Evolutionary conservation across 1,140 invertebrate genomes (phyloP).

Genomic region (Limonius californicus): DNA sequence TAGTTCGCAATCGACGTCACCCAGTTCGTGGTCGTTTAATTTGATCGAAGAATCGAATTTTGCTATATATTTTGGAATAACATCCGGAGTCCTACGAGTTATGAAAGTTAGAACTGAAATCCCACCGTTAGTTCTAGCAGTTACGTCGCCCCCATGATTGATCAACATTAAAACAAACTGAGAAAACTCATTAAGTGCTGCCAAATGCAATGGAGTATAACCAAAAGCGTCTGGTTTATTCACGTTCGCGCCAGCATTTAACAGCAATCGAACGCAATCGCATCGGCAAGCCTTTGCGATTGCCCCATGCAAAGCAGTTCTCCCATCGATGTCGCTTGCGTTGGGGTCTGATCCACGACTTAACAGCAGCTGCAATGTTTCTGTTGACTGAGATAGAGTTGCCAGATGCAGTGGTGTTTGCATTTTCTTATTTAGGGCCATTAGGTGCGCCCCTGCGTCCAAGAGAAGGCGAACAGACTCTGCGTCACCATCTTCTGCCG

Average conservation of each 20-base stretch:
- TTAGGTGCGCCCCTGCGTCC: slow-evolving; percentile 64
- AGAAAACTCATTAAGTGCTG: slow-evolving; percentile 79
- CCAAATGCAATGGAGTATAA: slow-evolving; percentile 76
- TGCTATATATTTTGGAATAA: slow-evolving; percentile 64
- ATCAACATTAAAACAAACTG: slow-evolving; percentile 70
- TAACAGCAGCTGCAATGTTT: slow-evolving; percentile 67
- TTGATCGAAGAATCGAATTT: slow-evolving; percentile 74
- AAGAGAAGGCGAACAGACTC: slow-evolving; percentile 68
- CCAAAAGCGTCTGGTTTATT: slow-evolving; percentile 75
- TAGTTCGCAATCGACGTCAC: slow-evolving; percentile 78
- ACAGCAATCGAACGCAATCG: slow-evolving; percentile 63
- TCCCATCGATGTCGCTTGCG: slow-evolving; percentile 62
- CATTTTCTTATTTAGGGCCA: slow-evolving; percentile 63
- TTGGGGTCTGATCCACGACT: slow-evolving; percentile 58
- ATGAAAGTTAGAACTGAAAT: slow-evolving; percentile 76
- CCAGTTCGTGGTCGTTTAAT: slow-evolving; percentile 74
- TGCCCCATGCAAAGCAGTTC: slow-evolving; percentile 74
- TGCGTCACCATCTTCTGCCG: slow-evolving; percentile 73
- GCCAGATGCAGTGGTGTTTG: slow-evolving; percentile 78
- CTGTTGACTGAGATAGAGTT: slow-evolving; percentile 67
- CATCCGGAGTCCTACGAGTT: slow-evolving; percentile 73
- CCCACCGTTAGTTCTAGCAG: slow-evolving; percentile 72
- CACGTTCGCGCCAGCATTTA: slow-evolving; percentile 67
- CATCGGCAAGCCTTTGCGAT: slow-evolving; percentile 71
- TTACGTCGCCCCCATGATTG: slow-evolving; percentile 76